Evolutionary conservation across 2,797 vertebrate species (phyloP).

Genomic region (Coregonus ussuriensis): DNA sequence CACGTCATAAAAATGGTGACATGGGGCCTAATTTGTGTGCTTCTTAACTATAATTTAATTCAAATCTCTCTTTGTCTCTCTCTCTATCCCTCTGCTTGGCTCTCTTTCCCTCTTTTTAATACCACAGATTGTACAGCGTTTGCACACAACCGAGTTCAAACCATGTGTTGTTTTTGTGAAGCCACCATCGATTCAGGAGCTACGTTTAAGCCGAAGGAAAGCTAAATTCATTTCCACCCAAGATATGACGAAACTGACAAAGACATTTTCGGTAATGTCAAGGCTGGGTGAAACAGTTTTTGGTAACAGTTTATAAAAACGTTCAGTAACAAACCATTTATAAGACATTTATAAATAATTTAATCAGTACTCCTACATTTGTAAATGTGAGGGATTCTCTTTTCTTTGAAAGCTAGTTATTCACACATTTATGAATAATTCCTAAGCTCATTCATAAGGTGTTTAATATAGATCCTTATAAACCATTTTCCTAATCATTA

Average conservation of each 20-base stretch:
- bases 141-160: constrained; percentile 89
- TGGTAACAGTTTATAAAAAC: neutral
- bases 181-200: constrained; percentile 85
- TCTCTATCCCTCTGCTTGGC: constrained; percentile 22
- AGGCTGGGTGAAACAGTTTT: neutral
- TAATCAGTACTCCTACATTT: neutral
- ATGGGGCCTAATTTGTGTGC: neutral
- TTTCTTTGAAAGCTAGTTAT: neutral
- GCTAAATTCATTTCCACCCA: constrained; percentile 84
- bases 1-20: neutral
- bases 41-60: neutral
- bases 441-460: no score
- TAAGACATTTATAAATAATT: neutral
- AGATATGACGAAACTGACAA: constrained; percentile 77
- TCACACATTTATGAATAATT: no score
- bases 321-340: neutral
- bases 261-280: constrained; percentile 84
- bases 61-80: neutral
- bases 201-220: constrained; percentile 88
- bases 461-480: no score
- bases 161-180: constrained; percentile 96
- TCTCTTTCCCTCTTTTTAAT: constrained; percentile 11
- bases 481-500: no score
- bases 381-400: neutral
- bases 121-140: constrained; percentile 84